phyloP scores from a whole-genome alignment of 2,797 vertebrate genomes.

The Poeciliopsis presidionis region DNA sequence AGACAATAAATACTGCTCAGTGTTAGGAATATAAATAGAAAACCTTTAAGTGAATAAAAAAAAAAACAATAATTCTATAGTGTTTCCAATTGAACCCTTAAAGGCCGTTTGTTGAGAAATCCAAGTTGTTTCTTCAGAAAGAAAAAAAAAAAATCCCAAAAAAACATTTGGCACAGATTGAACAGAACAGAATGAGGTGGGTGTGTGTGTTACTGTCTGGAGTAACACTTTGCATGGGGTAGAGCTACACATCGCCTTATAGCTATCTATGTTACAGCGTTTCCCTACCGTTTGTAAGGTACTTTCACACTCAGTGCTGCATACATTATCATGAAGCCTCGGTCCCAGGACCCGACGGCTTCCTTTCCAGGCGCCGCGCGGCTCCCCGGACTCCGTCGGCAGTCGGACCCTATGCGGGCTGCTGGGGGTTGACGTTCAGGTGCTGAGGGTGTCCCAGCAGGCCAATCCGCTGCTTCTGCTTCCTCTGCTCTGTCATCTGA shows the following conservation, averaged over 20 bases:
- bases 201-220: conserved; percentile 35
- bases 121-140: conserved; percentile 56
- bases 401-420: conserved; percentile 83
- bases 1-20: conserved; percentile 88
- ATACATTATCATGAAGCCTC: conserved; percentile 24
- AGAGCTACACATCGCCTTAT: conserved; percentile 67
- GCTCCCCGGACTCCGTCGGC: not conserved
- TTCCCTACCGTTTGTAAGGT: conserved; percentile 56
- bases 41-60: conserved; percentile 66
- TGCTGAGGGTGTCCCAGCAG: conserved; percentile 95
- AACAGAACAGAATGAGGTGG: conserved; percentile 48
- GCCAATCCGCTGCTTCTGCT: conserved; percentile 98
- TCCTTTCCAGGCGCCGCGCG: not conserved
- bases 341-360: conserved; percentile 13
- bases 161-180: conserved; percentile 73
- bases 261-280: conserved; percentile 66
- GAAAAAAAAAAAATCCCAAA: conserved; percentile 44
- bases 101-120: conserved; percentile 81
- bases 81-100: conserved; percentile 82
- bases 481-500: conserved; percentile 99
- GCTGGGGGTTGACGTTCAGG: conserved; percentile 95
- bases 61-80: conserved; percentile 62
- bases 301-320: conserved; percentile 47
- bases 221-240: conserved; percentile 47
- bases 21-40: conserved; percentile 82